Base-by-base conservation (phyloP, 1,140 invertebrate species). In the Thaumetopoea pityocampa region DNA sequence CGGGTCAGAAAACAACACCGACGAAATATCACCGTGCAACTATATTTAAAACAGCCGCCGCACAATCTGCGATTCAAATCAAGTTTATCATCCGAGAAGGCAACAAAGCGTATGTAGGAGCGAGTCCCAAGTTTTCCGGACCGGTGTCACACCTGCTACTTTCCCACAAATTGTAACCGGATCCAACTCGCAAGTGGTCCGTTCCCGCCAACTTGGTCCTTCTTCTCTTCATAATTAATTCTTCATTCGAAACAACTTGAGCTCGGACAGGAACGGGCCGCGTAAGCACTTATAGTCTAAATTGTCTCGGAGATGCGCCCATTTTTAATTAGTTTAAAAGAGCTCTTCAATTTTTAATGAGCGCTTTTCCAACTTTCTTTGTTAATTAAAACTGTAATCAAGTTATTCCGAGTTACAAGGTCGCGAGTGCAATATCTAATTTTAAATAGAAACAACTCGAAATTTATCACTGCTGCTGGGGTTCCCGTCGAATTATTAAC, bases 221-320 rank as follows among this genome's bases (percentile, higher is more conserved):
- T 62, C 45, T 58, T 67, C 58, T 67, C 70, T 78, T 80, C 76
- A 80, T 83, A 80, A 83, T 83, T 83, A 83, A 83, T 83, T 83
- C 79, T 83, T 83, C 76, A 83, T 77, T 83, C 70, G 67, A 74
- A 77, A 72, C 72, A 77, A 83, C 59, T 73, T 59, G 33, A 55
- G 57, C 44, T 78, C 69, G 70, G 64, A 70, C 68, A 73, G 67
- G 63, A 63, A 61, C 63, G 67, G 64, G 58, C 59, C 69, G 61
- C 61, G 67, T 73, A 71, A 76, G 68, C 78, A 78, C 71, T 79
- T 79, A 78, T 74, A 74, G 74, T 79, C 73, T 60, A 71, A 78
- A 80, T 70, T 72, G 74, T 67, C 64, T 57, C 63, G 65, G 65
- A 70, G 67, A 79, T 69, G 67, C 67, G 64, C 63, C 62, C 76